Evolutionary conservation across 1,140 invertebrate genomes (phyloP).

Genomic region (Drosophila eugracilis): DNA sequence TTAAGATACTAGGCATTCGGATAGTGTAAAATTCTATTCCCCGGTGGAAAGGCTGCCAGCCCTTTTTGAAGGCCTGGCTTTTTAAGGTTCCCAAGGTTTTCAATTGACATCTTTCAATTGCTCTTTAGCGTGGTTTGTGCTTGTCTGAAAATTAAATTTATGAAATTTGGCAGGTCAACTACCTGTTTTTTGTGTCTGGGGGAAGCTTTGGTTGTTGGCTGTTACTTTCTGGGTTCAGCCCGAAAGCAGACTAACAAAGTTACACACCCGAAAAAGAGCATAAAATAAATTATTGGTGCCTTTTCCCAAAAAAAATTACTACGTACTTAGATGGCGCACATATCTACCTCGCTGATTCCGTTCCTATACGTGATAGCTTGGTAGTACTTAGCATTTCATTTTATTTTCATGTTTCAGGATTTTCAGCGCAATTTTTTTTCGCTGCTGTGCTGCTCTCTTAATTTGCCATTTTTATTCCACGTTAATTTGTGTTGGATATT

Average conservation of each 20-base stretch:
- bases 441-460: conserved; percentile 22
- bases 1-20: no score
- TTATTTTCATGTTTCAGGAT: conserved; percentile 39
- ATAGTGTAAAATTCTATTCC: no score
- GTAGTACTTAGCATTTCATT: conserved; percentile 55
- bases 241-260: conserved; percentile 65
- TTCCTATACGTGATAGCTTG: conserved; percentile 63
- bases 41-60: no score
- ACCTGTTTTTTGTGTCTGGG: conserved; percentile 13
- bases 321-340: conserved; percentile 12
- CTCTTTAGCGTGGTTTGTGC: conserved; percentile 27
- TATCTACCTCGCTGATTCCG: conserved; percentile 30
- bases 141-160: conserved; percentile 64
- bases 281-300: conserved; percentile 60
- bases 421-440: not conserved
- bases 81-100: conserved; percentile 13
- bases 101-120: conserved; percentile 4
- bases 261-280: conserved; percentile 67
- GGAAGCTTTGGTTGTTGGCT: conserved; percentile 14
- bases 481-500: not conserved
- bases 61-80: not conserved
- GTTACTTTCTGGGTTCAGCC: conserved; percentile 29
- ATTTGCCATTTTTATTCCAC: conserved; percentile 29
- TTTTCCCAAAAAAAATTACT: conserved; percentile 15
- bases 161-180: conserved; percentile 37